A percentile compares a stretch with the other conserved stretches of the same genome.
Conservation (phyloP, 2,797 vertebrate species). For the Sebastes trivittatus region DNA sequence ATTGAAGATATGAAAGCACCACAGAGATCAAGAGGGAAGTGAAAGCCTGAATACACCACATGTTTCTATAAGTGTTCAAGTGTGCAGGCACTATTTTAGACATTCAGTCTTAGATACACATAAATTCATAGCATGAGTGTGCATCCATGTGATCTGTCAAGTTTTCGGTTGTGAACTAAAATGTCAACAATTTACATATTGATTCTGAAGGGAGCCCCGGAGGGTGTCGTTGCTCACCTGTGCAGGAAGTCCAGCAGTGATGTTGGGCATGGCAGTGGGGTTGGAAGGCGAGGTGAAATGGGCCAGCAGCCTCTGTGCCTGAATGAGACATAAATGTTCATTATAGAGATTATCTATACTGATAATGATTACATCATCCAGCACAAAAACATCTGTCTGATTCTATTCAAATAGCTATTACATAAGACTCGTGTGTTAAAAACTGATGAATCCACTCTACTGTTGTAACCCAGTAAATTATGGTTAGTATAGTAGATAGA, state of each 20-base stretch:
- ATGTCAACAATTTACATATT: neutral
- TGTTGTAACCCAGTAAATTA: neutral
- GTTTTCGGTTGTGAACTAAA: neutral
- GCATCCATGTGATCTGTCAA: neutral
- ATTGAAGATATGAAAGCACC: slow-evolving; percentile 43
- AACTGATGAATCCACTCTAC: neutral
- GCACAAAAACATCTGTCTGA: neutral
- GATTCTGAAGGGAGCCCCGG: neutral
- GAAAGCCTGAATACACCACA: slow-evolving; percentile 50
- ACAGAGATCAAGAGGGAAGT: slow-evolving; percentile 53
- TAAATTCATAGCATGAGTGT: neutral
- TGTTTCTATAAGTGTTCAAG: slow-evolving; percentile 26
- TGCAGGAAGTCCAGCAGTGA: slow-evolving; percentile 87
- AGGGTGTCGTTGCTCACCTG: slow-evolving; percentile 51
- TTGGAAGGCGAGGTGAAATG: slow-evolving; percentile 75
- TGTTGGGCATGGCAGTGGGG: slow-evolving; percentile 81
- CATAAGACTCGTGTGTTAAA: neutral
- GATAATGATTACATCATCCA: neutral
- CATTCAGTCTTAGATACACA: slow-evolving; percentile 1
- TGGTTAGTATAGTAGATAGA: too few species aligned
- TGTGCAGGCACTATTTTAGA: slow-evolving; percentile 11
- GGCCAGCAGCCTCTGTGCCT: slow-evolving; percentile 70
- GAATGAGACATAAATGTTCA: slow-evolving; percentile 1
- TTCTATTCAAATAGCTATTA: neutral
- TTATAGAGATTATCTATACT: neutral